Base-by-base conservation (phyloP, 2,888 invertebrate species). In the Heliconius aoede region DNA sequence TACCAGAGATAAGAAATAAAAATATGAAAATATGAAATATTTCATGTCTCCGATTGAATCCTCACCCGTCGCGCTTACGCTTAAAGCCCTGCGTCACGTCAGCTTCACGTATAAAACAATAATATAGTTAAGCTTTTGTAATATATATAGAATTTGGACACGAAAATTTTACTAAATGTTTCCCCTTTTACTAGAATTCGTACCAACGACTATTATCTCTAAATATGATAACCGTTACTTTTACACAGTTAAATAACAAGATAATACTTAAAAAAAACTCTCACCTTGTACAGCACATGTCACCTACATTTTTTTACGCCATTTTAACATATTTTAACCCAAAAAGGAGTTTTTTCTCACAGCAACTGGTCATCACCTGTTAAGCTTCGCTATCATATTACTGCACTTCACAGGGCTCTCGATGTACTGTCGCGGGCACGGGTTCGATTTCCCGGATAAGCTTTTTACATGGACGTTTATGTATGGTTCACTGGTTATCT, bases 301-400 rank as follows among this genome's bases (percentile, higher is more conserved):
- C 71, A 74, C 68, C 68, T 74, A 67, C 11, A 60, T 62, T 71
- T 71, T 71, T 71, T 75, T n/a, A 4, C 26, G 4, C 13, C 46
- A 28, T 64, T 73, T 73, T 62, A n/a, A 28, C 51, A 62, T 73
- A 73, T 30, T 62, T 73, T 28, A 46, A 55, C 21, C 62, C 46
- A 46, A 73, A 73, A 62, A 51, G 46, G 46, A 64, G 62, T 62
- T 73, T 62, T 73, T 64, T 72, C 75, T 64, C 64, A 76, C 69
- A 61, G 71, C 75, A 76, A 76, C 71, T 76, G 75, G 75, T 75
- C 78, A 75, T 78, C 82, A 82, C 83, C 83, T 82, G 81, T 74
- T 73, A 62, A 83, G 84, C 84, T 84, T 84, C 84, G 77, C 78
- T 84, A 83, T 84, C 75, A 68, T 32, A 79, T 84, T 84, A 83